Evolutionary conservation across 2,113 vertebrate species (phyloP).

Genomic region (Podarcis muralis): DNA sequence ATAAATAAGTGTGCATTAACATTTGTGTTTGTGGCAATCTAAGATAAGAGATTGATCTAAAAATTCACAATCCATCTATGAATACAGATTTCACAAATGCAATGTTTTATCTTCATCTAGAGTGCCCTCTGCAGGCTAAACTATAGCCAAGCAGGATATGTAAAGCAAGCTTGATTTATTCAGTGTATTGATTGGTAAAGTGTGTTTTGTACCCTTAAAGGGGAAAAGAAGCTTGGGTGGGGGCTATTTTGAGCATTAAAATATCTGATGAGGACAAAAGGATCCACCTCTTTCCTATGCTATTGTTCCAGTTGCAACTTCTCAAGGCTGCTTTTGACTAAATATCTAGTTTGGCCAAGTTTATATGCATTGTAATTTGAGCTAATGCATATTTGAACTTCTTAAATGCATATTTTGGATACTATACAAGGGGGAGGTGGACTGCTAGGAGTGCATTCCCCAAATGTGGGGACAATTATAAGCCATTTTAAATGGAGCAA

Average conservation of each 20-base stretch:
- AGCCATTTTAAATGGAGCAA: too few species aligned
- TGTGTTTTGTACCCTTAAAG: background rate
- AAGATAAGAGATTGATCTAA: background rate
- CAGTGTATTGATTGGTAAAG: background rate
- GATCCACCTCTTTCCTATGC: too few species aligned
- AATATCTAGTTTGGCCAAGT: too few species aligned
- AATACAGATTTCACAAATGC: background rate
- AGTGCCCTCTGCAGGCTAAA: conserved; percentile 11
- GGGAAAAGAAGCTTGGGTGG: background rate
- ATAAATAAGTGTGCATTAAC: background rate
- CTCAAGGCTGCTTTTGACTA: too few species aligned
- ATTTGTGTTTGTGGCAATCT: background rate
- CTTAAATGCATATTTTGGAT: too few species aligned
- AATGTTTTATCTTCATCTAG: rapidly evolving
- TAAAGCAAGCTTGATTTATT: background rate
- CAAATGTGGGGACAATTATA: too few species aligned
- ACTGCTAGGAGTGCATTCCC: too few species aligned
- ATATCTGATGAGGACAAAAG: background rate
- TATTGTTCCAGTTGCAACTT: too few species aligned
- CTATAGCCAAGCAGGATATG: rapidly evolving
- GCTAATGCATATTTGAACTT: too few species aligned
- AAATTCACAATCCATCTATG: background rate
- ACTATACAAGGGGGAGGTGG: too few species aligned
- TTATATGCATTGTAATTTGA: too few species aligned
- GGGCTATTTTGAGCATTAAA: too few species aligned